phyloP scores from a whole-genome alignment of 2,113 vertebrate species.

The Cochlearius cochlearius region DNA sequence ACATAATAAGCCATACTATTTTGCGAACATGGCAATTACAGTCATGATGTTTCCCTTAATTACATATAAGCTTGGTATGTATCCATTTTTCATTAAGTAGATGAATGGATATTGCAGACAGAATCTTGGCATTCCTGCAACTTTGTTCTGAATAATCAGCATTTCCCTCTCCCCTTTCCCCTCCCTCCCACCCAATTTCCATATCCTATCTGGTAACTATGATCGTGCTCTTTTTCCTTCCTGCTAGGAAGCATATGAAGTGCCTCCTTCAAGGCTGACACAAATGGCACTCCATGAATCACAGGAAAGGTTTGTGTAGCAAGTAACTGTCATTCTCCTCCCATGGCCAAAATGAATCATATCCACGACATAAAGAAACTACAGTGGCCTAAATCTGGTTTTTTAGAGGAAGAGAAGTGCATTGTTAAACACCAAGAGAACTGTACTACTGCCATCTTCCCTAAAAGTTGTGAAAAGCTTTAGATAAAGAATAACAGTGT shows the following conservation, averaged over 20 bases:
- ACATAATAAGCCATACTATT: constrained; percentile 3
- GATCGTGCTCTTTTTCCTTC: constrained; percentile 18
- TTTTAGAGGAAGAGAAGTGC: background rate
- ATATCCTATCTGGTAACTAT: constrained; percentile 9
- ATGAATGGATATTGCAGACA: background rate
- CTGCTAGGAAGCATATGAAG: constrained; percentile 29
- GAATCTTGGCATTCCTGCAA: background rate
- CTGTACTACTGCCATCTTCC: background rate
- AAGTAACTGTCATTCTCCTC: constrained; percentile 58
- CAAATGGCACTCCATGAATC: constrained; percentile 56
- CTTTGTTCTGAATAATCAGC: constrained; percentile 15
- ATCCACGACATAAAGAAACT: constrained; percentile 24
- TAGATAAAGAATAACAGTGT: background rate
- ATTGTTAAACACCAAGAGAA: background rate
- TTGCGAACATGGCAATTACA: constrained; percentile 20
- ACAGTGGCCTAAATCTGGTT: background rate
- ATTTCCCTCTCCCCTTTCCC: constrained; percentile 16
- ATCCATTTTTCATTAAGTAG: constrained; percentile 45
- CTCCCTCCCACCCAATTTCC: constrained; percentile 13
- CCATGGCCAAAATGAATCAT: constrained; percentile 56
- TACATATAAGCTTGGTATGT: background rate
- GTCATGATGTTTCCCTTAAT: constrained; percentile 3
- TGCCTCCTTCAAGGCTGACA: constrained; percentile 51
- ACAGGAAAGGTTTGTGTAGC: constrained; percentile 59
- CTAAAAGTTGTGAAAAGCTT: background rate